phyloP scores from a whole-genome alignment of 2,797 vertebrate species.

The Allochrocebus solatus region DNA sequence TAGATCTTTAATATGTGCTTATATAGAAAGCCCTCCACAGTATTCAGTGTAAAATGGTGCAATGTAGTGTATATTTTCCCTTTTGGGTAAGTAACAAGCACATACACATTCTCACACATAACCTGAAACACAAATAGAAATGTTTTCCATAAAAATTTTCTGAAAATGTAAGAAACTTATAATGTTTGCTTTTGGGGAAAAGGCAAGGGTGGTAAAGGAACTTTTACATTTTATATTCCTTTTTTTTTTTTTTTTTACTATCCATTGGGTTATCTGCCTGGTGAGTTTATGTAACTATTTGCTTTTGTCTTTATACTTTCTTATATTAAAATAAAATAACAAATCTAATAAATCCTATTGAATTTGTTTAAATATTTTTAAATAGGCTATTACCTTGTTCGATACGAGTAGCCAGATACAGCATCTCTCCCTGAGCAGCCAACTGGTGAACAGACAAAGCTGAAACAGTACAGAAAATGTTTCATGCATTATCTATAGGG shows the following conservation, averaged over 20 bases:
- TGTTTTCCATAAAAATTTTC: constrained; percentile 20
- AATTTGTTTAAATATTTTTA: not conserved
- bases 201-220: not conserved
- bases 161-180: constrained; percentile 34
- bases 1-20: not conserved
- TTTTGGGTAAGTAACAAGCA: constrained; percentile 31
- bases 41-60: constrained; percentile 25
- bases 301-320: not conserved
- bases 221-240: not conserved
- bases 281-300: not conserved
- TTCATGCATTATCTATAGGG: not conserved
- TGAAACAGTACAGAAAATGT: constrained; percentile 77
- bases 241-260: not conserved
- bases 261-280: not conserved
- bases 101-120: not conserved
- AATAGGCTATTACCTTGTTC: constrained; percentile 92
- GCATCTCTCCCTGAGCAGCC: constrained; percentile 98
- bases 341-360: not conserved
- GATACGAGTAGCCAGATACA: constrained; percentile 95
- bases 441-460: constrained; percentile 97
- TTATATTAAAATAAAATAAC: constrained; percentile 23
- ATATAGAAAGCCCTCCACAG: not conserved
- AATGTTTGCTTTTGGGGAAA: not conserved
- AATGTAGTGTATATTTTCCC: not conserved
- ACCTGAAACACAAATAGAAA: not conserved